Base-by-base conservation (phyloP, 2,797 vertebrate genomes). In the Cuculus canorus region DNA sequence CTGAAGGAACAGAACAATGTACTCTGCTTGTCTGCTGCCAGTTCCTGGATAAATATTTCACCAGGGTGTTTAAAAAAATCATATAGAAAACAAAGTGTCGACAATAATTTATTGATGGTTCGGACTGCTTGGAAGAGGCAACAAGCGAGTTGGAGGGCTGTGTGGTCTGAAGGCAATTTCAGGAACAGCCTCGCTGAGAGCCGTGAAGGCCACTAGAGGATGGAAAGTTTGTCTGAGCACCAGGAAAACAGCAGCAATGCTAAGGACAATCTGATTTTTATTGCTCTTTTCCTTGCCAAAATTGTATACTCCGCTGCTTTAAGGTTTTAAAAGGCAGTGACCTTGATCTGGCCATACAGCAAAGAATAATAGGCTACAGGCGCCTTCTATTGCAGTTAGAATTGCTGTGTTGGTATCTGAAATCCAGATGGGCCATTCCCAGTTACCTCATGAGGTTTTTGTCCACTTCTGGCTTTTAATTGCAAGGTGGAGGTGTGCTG, bases 31-130 rank as follows among this genome's bases (percentile, higher is more conserved):
- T 69, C 77, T 41, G n/a, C 84, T 90, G 85, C 78, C 79, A 61
- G 88, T 24, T 90, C 91, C 82, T 41, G 48, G 53, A 66, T 96
- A 72, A 89, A 90, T 91, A 89, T 92, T 96, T 92, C 79, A 90
- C 54, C 48, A 83, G 64, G 14, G 63, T 2, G 6, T 71, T 94
- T 83, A 21, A 43, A 69, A 81, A 90, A 72, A 45, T 66, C 56
- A n/a, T 65, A 47, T 35, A 52, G 65, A 65, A 72, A 86, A 90
- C 65, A 76, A 92, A 86, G 86, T 11, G 32, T 76, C 3, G 2
- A 27, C 45, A 52, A 78, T 96, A 86, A 95, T 93, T 97, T 97
- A 92, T 93, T 83, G 82, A 93, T 88, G 82, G 82, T 60, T 93
- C 35, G 27, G 57, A 7, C 50, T 2, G 6, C 72, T 13, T 85